Base-by-base conservation (phyloP, 35 echinoderm and acorn worm genomes). In the Apostichopus japonicus region DNA sequence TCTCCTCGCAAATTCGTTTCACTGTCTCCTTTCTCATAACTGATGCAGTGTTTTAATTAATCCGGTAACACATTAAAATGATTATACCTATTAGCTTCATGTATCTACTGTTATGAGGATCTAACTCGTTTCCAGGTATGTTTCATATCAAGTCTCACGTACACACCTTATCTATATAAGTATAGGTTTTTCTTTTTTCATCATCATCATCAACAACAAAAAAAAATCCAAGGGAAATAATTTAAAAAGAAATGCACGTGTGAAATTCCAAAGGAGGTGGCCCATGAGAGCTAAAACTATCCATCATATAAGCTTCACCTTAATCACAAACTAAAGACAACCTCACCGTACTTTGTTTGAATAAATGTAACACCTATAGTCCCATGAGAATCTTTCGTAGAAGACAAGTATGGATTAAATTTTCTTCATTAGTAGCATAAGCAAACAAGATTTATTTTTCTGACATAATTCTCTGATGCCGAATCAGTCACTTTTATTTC, bases 361-460 rank as follows among this genome's bases (percentile, higher is more conserved):
- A 84, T 84, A 84, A 51, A 84, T 57, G 81, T 84, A 57, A 84
- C 81, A 57, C 81, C 81, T 84, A 58, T 19, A 53, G 56, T 84
- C 81, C 55, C 81, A 22, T 8, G 81, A 23, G 81, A 84, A 84
- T 84, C 53, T 23, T 57, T 57, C 56, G 54, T 17, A 16, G 81
- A 54, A n/a, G 54, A 55, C 54, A 57, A 17, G 55, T 23, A 84
- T 84, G 24, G 81, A 84, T 84, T 84, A 84, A 84, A 58, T 5
- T 84, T 83, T 22, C 81, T 84, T 84, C 81, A 84, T 84, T 84
- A 84, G 55, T 84, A 54, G 16, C 53, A 84, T 57, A 84, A 84
- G 81, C 56, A 84, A 84, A 84, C 81, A 84, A 84, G 81, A 84
- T 84, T 84, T 84, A 84, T 84, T 84, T 84, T 84, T 51, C 17